Conservation (phyloP, 2,113 vertebrate species). For the Morone chrysops region DNA sequence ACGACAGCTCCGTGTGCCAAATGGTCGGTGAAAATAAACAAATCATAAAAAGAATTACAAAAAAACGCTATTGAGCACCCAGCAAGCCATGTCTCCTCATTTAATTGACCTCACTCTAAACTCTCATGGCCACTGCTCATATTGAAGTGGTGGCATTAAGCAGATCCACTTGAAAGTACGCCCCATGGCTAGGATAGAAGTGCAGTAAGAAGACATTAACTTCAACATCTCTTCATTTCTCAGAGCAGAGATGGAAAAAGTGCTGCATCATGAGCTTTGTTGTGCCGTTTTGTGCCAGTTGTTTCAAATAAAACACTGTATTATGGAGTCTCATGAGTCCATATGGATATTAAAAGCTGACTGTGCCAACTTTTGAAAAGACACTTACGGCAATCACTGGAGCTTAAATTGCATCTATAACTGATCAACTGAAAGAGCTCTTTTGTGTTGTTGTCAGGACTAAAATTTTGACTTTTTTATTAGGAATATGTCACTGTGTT, state of each 20-base stretch:
- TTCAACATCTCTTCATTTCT: slow-evolving; percentile 30
- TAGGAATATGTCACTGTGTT: background rate
- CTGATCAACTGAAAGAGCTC: background rate
- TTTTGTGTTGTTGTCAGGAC: background rate
- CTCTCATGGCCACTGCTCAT: slow-evolving; percentile 15
- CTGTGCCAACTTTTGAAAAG: slow-evolving; percentile 17
- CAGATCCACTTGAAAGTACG: slow-evolving; percentile 55
- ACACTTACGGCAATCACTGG: slow-evolving; percentile 7
- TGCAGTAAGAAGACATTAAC: slow-evolving; percentile 24
- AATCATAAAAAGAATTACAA: slow-evolving; percentile 44
- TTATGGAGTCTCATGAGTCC: slow-evolving; percentile 21
- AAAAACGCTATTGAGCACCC: slow-evolving; percentile 40
- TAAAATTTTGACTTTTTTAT: slow-evolving; percentile 16
- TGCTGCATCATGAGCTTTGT: slow-evolving; percentile 29
- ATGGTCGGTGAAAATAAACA: slow-evolving; percentile 54
- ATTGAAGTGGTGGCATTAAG: slow-evolving; percentile 54
- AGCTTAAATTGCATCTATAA: slow-evolving; percentile 36
- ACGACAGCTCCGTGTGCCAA: slow-evolving; percentile 33
- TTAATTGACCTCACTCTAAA: slow-evolving; percentile 33
- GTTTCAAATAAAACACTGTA: slow-evolving; percentile 11
- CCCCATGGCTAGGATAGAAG: slow-evolving; percentile 48
- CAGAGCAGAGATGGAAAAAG: slow-evolving; percentile 8
- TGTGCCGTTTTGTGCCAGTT: slow-evolving; percentile 15
- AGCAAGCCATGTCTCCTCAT: slow-evolving; percentile 27
- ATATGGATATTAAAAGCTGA: slow-evolving; percentile 46